phyloP scores from a whole-genome alignment of 2,113 vertebrate genomes.

The Mobula birostris region DNA sequence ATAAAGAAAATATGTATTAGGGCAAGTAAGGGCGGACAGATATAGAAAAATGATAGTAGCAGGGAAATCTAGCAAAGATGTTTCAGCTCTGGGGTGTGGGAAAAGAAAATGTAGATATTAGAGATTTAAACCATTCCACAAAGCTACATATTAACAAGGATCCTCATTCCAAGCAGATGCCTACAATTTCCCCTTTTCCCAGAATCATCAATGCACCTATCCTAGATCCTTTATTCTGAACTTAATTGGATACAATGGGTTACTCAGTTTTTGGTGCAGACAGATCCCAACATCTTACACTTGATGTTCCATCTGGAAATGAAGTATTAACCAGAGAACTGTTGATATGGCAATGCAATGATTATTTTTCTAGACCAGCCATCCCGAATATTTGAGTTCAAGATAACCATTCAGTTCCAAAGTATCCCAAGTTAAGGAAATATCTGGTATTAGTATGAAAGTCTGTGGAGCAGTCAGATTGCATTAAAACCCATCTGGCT shows the following conservation, averaged over 20 bases:
- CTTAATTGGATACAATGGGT: background rate
- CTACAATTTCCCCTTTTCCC: background rate
- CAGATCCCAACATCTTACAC: background rate
- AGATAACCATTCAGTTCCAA: background rate
- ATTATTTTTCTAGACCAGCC: background rate
- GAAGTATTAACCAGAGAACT: too few species aligned
- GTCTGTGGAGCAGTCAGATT: background rate
- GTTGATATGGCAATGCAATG: background rate
- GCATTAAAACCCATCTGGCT: background rate
- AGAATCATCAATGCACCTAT: background rate
- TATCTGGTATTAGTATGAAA: too few species aligned
- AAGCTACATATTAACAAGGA: background rate
- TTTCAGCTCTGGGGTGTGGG: background rate
- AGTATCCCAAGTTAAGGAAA: background rate
- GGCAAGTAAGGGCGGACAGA: background rate
- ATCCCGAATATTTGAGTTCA: background rate
- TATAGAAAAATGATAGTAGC: background rate
- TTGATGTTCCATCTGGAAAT: background rate
- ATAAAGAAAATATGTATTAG: background rate
- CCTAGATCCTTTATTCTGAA: background rate
- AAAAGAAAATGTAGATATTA: background rate
- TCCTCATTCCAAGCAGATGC: background rate
- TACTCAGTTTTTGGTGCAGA: background rate
- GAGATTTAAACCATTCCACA: background rate
- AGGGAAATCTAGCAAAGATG: background rate